Base-by-base conservation (phyloP, 2,888 invertebrate genomes). In the Tetramorium bicarinatum region DNA sequence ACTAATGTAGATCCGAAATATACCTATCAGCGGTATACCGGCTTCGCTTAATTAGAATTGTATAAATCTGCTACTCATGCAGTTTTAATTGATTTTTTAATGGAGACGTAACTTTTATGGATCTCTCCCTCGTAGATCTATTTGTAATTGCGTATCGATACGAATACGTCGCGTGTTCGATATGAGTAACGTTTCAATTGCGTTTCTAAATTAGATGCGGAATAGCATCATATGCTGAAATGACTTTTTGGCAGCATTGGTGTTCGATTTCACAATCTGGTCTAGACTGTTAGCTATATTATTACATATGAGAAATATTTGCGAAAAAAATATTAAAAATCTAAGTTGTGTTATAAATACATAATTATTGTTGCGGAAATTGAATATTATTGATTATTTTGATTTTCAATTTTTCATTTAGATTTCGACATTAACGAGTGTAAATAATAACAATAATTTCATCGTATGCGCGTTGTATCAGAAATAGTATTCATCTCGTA, bases 401-500 rank as follows among this genome's bases (percentile, higher is more conserved):
- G 44, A 3, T 44, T 59, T 81, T 88, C 64, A 76, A 80, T 41
- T 72, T 79, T 88, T 67, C 66, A 72, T 67, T 56, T 25, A 44
- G 7, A 72, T 62, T 69, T 76, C 52, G 64, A 82, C 69, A 80
- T 56, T 82, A 71, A 59, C 67, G 59, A 75, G 81, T 34, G 72
- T 89, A 85, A 83, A 80, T 89, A 86, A 85, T 34, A 89, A 84
- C 86, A 87, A 87, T 76, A 87, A 87, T 89, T 89, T 89, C 74
- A 82, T 59, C 59, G 77, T 66, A 80, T 25, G 62, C 62, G 74
- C 71, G 29, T 59, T 15, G 25, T 11, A 47, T 29, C 59, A 56
- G 56, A 84, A 85, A 85, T 71, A 77, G 77, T 83, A 72, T 83
- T 69, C 69, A 62, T 54, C 29, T 69, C 49, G 81, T 49, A 38